phyloP scores from a whole-genome alignment of 2,797 vertebrate species.

The Gallinago solitaria region DNA sequence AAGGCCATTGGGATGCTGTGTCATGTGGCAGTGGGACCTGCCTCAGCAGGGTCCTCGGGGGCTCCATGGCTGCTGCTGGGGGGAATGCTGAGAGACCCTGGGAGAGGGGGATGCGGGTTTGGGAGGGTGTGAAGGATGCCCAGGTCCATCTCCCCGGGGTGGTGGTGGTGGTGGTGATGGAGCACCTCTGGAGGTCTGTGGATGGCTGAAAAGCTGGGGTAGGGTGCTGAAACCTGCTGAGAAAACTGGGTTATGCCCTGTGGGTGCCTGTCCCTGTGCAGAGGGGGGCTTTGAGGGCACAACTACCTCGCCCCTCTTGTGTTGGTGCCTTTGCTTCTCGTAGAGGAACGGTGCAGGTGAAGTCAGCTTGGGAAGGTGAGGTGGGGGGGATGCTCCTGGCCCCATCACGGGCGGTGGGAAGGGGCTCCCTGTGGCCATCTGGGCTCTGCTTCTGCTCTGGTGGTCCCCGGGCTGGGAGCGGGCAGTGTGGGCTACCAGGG shows the following conservation, averaged over 20 bases:
- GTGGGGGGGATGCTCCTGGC: background rate
- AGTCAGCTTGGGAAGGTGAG: accelerated
- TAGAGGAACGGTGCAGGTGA: accelerated
- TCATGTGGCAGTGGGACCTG: background rate
- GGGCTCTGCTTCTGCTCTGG: background rate
- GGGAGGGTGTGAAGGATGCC: background rate
- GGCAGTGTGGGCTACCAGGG: background rate
- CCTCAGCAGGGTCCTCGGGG: accelerated
- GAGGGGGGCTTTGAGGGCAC: background rate
- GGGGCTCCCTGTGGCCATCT: background rate
- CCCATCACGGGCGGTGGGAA: background rate
- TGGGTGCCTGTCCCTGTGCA: background rate
- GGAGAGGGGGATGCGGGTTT: accelerated
- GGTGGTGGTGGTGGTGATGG: background rate
- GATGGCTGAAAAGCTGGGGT: background rate
- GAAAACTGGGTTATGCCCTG: accelerated
- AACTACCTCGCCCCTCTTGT: accelerated
- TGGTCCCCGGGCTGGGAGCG: background rate
- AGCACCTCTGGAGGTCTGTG: background rate
- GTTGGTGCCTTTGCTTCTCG: background rate
- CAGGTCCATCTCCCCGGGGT: accelerated
- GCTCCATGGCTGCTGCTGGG: background rate
- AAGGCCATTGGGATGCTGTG: background rate
- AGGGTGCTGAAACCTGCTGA: background rate
- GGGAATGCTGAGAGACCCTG: background rate